Base-by-base conservation (phyloP, 92 coral and sea anemone species). In the Epizoanthus scotinus region DNA sequence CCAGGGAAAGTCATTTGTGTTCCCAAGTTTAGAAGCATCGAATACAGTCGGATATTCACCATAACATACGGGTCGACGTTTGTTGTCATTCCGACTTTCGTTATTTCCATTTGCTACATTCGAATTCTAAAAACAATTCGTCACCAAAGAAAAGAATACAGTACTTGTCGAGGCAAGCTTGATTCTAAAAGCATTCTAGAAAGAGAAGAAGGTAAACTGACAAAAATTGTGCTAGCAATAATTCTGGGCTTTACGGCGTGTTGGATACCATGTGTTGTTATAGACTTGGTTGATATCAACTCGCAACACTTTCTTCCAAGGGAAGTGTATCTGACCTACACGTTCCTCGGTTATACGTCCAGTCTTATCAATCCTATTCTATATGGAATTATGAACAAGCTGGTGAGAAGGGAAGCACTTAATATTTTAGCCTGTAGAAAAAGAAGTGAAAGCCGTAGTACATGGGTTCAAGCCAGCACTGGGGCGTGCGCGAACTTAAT, bases 1-100 rank as follows among this genome's bases (percentile, higher is more conserved):
- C 94, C 97, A 8, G 92, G 97, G 61, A 92, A 92, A 83, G 97
- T 71, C 9, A 79, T 92, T 57, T 92, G 97, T 67, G 92, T 86
- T n/a, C 88, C 91, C 42, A 63, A 82, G 0, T 90, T 92, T 40
- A 79, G 60, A 13, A 66, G 69, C 1, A 14, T 78, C 5, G 36
- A 85, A 12, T 89, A 84, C 61, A 88, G 92, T 38, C 65, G 61
- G 1, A 77, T 67, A 0, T 90, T 86, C 60, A 92, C 97, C 9
- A 67, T 84, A 14, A 20, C 79, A 44, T 90, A 90, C 77, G 81
- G 92, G 27, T n/a, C 77, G 24, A 55, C 88, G n/a, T 92, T 92
- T 58, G 89, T 92, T 2, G 90, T 63, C 2, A 57, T 90, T 8
- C 97, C 97, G 5, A 67, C 93, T 5, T 6, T 90, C 0, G 34